These are phyloP conservation scores for Macroramphosus scolopax DNA, from an alignment of 2,797 vertebrate genomes.

Conservation along the genomic window DNA sequence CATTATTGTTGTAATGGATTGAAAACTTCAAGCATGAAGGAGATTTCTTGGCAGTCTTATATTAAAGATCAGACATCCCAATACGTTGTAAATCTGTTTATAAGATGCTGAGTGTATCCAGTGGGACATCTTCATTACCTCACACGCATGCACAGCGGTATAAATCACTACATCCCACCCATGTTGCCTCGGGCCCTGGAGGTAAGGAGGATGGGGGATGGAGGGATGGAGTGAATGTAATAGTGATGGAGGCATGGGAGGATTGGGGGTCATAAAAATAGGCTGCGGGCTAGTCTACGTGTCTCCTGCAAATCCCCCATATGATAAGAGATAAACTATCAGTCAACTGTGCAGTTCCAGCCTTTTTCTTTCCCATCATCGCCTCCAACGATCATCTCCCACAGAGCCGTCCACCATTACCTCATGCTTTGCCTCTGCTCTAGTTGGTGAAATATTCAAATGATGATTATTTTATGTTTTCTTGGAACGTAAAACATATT, in stretches of 20 bases:
- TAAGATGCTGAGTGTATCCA: slow-evolving; percentile 43
- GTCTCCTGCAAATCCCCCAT: slow-evolving; percentile 63
- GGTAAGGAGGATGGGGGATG: slow-evolving; percentile 50
- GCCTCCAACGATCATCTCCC: slow-evolving; percentile 50
- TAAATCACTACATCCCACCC: slow-evolving; percentile 71
- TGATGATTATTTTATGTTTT: slow-evolving; percentile 15
- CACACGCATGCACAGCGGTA: slow-evolving; percentile 49
- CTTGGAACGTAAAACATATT: too few relatives aligned
- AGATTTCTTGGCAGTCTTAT: slow-evolving; percentile 12
- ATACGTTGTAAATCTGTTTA: slow-evolving; percentile 41
- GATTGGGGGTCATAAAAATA: slow-evolving; percentile 64
- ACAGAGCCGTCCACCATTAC: slow-evolving; percentile 52
- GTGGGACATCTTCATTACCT: slow-evolving; percentile 41
- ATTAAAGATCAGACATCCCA: slow-evolving; percentile 44
- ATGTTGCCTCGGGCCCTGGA: slow-evolving; percentile 42
- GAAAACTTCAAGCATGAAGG: neutral
- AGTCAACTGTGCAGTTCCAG: slow-evolving; percentile 42
- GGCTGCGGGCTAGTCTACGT: slow-evolving; percentile 50
- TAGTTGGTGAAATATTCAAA: slow-evolving; percentile 37
- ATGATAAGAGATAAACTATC: slow-evolving; percentile 64
- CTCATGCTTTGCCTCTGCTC: slow-evolving; percentile 40
- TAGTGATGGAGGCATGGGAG: slow-evolving; percentile 41
- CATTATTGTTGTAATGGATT: slow-evolving; percentile 2
- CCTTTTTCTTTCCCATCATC: slow-evolving; percentile 45
- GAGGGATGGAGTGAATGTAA: slow-evolving; percentile 26